Conservation (phyloP, 1,140 invertebrate species). For the Ostrea edulis region DNA sequence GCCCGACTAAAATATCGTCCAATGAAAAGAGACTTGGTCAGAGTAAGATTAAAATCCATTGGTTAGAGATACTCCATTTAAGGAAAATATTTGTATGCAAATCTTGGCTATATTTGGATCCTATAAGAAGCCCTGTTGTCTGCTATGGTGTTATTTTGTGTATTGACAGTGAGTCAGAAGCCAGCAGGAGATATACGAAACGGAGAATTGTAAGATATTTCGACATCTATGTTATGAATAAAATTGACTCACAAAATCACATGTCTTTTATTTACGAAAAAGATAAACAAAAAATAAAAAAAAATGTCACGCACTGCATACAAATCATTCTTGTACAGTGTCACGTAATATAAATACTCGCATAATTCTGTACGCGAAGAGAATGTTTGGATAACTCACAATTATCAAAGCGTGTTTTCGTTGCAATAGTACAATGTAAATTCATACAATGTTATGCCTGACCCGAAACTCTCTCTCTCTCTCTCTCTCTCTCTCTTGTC, state of each 20-base stretch:
- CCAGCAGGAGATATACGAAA: not conserved
- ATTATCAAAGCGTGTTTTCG: too few species aligned
- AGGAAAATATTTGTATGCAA: slow-evolving; percentile 45
- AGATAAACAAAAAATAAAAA: not conserved
- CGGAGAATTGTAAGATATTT: not conserved
- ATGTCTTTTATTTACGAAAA: slow-evolving; percentile 18
- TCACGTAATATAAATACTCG: too few species aligned
- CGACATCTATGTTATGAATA: slow-evolving; percentile 4
- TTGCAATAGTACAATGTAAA: too few species aligned
- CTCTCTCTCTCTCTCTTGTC: too few species aligned
- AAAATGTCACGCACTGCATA: not conserved
- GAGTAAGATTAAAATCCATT: slow-evolving; percentile 27
- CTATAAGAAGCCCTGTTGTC: slow-evolving; percentile 47
- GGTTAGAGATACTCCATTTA: slow-evolving; percentile 46
- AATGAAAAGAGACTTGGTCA: slow-evolving; percentile 8
- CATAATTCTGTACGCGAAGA: too few species aligned
- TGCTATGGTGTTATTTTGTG: slow-evolving; percentile 54
- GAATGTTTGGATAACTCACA: too few species aligned
- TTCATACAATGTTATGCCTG: too few species aligned
- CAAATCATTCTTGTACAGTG: not conserved
- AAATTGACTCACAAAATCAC: slow-evolving; percentile 22
- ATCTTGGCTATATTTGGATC: slow-evolving; percentile 55
- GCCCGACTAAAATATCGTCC: slow-evolving; percentile 40
- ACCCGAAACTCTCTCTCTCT: too few species aligned
- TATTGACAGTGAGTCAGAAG: slow-evolving; percentile 26